Conservation (phyloP, 2,888 invertebrate genomes). For the Eurytoma californica region DNA sequence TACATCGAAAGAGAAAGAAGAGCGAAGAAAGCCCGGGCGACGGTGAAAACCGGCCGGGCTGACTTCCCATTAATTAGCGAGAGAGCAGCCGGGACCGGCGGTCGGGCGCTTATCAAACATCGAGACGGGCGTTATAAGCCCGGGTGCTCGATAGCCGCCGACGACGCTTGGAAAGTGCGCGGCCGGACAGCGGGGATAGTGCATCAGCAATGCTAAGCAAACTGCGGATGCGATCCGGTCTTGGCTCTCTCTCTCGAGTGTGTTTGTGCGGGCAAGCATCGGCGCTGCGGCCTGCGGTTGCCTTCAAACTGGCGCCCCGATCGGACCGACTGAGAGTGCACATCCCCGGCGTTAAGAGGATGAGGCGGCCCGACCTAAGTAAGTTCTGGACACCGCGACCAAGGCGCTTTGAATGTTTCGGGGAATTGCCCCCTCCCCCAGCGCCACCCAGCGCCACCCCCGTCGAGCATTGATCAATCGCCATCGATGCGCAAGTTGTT, state of each 20-base stretch:
- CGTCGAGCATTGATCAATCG: conserved; percentile 6
- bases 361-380: conserved; percentile 11
- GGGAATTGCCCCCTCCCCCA: no score
- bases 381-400: background rate
- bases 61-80: conserved; percentile 56
- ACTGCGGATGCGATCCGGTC: conserved; percentile 64
- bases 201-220: conserved; percentile 73
- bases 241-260: background rate
- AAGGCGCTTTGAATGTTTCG: conserved; percentile 20
- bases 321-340: conserved; percentile 22
- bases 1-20: background rate
- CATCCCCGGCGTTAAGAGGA: background rate
- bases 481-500: background rate
- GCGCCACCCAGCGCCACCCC: background rate
- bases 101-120: conserved; percentile 59
- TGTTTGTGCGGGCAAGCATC: conserved; percentile 26
- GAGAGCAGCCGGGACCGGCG: conserved; percentile 29
- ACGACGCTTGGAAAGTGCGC: no score
- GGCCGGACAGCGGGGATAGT: conserved; percentile 61
- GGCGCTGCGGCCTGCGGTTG: conserved; percentile 19
- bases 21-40: background rate
- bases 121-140: conserved; percentile 29
- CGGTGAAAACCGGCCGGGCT: conserved; percentile 18
- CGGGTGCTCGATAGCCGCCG: background rate
- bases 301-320: conserved; percentile 17